Percentiles rank a stretch among this genome's conserved stretches.
Evolutionary conservation across 2,888 invertebrate genomes (phyloP).

Genomic region (Lutraria lutraria): DNA sequence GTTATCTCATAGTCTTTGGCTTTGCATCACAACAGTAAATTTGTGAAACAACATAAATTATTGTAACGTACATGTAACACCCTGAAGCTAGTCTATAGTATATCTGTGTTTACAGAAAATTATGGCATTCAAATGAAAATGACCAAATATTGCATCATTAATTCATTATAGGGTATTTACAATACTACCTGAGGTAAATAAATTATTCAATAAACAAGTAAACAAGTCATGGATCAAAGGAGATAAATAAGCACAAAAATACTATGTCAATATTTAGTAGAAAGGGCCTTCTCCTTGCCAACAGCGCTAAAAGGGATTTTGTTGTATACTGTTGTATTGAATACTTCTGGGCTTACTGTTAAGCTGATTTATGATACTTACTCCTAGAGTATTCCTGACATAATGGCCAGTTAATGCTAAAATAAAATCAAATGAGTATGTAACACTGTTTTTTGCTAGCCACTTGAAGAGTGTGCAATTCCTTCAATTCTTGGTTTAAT

Average conservation of each 20-base stretch:
- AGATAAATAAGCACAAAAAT: not conserved
- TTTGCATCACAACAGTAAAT: too few relatives aligned
- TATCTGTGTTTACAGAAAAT: not conserved
- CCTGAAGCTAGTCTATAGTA: constrained; percentile 7
- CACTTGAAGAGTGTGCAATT: too few relatives aligned
- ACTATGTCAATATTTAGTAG: not conserved
- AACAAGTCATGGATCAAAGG: not conserved
- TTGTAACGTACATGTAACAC: too few relatives aligned
- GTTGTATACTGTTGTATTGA: not conserved
- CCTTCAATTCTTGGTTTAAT: too few relatives aligned
- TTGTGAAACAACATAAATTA: too few relatives aligned
- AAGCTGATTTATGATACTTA: too few relatives aligned
- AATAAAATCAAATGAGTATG: too few relatives aligned
- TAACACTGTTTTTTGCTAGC: too few relatives aligned
- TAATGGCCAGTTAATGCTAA: too few relatives aligned
- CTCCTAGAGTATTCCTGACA: too few relatives aligned
- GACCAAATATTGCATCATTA: not conserved
- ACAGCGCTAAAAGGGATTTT: not conserved
- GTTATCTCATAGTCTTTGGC: too few relatives aligned
- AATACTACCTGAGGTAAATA: constrained; percentile 5
- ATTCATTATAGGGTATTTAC: not conserved
- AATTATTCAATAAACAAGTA: constrained; percentile 17
- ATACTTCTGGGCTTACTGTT: too few relatives aligned
- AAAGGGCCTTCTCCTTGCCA: not conserved
- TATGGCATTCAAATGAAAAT: not conserved